Evolutionary conservation across 2,797 vertebrate species (phyloP).

Genomic region (Arnoldichthys spilopterus): DNA sequence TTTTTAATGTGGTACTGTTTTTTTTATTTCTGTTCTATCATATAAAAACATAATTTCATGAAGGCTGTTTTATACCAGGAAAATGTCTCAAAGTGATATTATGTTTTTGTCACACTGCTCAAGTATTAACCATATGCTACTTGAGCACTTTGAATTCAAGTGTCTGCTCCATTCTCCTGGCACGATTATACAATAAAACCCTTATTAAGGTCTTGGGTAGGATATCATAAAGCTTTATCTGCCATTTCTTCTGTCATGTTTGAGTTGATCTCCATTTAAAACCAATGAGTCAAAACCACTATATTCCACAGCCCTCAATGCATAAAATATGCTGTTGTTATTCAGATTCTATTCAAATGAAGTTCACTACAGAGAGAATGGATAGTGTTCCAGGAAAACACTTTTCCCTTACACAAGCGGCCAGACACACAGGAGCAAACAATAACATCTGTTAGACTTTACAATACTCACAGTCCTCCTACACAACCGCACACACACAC

Average conservation of each 20-base stretch:
- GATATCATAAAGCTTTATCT: background rate
- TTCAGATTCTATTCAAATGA: constrained; percentile 38
- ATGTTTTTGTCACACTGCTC: too few relatives aligned
- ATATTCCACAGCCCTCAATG: background rate
- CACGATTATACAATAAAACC: background rate
- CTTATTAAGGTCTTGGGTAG: background rate
- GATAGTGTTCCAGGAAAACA: constrained; percentile 28
- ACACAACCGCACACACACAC: constrained; percentile 19
- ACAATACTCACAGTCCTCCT: constrained; percentile 25
- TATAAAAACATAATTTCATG: too few relatives aligned
- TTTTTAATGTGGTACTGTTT: too few relatives aligned
- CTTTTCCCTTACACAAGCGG: constrained; percentile 22
- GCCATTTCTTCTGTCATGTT: constrained; percentile 1
- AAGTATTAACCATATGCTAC: too few relatives aligned
- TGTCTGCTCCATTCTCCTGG: background rate
- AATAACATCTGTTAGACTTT: constrained; percentile 7
- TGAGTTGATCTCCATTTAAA: constrained; percentile 1
- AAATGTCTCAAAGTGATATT: too few relatives aligned
- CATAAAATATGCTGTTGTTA: constrained; percentile 32
- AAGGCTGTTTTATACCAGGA: too few relatives aligned
- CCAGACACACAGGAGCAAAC: constrained; percentile 21
- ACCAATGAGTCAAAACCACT: constrained; percentile 11
- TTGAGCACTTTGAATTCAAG: too few relatives aligned
- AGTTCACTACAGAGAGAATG: constrained; percentile 35
- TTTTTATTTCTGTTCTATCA: too few relatives aligned